Evolutionary conservation across 2,797 vertebrate species (phyloP).

Genomic region (Alcedo atthis): DNA sequence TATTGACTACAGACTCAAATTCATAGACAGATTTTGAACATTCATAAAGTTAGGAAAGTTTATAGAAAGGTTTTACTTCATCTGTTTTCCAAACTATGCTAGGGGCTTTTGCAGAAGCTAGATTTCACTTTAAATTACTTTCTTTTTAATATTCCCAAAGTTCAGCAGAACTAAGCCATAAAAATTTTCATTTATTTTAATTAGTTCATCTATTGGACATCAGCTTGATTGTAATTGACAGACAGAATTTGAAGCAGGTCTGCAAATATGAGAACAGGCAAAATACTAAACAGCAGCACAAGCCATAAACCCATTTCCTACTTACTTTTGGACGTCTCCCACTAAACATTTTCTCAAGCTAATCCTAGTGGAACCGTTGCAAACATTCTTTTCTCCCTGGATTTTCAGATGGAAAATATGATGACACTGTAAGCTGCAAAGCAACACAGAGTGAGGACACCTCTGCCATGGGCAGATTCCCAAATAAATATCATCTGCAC

Average conservation of each 20-base stretch:
- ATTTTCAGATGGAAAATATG: slow-evolving; percentile 16
- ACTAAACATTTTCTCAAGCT: not conserved
- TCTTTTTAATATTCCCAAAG: not conserved
- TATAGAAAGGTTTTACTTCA: not conserved
- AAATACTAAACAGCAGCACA: not conserved
- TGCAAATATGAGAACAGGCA: not conserved
- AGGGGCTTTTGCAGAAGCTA: not conserved
- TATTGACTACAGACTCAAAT: not conserved
- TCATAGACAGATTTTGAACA: not conserved
- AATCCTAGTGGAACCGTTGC: not conserved
- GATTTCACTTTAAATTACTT: not conserved
- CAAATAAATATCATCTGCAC: not conserved
- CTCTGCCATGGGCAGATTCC: not conserved
- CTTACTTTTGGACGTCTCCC: not conserved
- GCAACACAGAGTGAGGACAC: not conserved
- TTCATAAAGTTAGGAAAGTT: not conserved
- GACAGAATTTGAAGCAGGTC: not conserved
- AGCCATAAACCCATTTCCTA: not conserved
- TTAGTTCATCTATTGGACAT: not conserved
- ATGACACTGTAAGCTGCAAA: not conserved
- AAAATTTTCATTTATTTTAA: not conserved
- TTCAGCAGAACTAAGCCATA: not conserved
- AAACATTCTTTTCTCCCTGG: not conserved
- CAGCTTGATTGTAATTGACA: not conserved
- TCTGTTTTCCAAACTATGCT: not conserved